Base-by-base conservation (phyloP, 2,797 vertebrate genomes). In the Anguilla megastoma region DNA sequence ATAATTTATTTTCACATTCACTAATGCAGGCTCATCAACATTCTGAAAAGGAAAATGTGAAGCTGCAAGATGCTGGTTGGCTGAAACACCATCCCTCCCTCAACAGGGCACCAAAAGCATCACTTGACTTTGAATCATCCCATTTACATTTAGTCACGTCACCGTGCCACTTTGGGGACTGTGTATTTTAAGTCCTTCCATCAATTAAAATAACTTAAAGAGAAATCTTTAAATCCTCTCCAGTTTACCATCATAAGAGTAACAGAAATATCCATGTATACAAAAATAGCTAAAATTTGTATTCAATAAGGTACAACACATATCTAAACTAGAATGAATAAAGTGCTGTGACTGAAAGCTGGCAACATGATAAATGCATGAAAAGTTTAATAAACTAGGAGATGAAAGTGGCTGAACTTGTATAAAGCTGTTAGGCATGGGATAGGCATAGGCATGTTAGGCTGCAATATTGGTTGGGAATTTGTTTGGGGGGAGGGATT, bases 71-170 rank as follows among this genome's bases (percentile, higher is more conserved):
- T 74, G 27, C 30, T 80, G 76, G 58, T 86, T 85, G 85, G 60
- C 74, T 58, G 74, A 36, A 16, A 80, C 45, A 30, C 41, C 45
- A 27, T n/a, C 56, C 21, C 6, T 41, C 30, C 8, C 36, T 48
- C 21, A 56, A 45, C 30, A 88, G 21, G 48, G 66, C 85, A 9
- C n/a, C 9, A 21, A 16, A 10, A 89, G 66, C 83, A 58, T 89
- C 54, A 71, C 82, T 69, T 88, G 86, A 87, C 89, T 90, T 83
- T 90, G 89, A 90, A n/a, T 91, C 87, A 89, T 87, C 83, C 45
- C 50, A 90, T 89, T 89, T 88, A 74, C 85, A 86, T 89, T 52
- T 82, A 80, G 54, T 79, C 54, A 18, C 76, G 87, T 85, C 54
- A 36, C 84, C 80, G 41, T 27, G 18, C 50, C 24, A 8, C 14